Percentiles rank a stretch among this genome's conserved stretches.
Conservation (phyloP, 2,888 invertebrate species). For the Vanessa cardui region DNA sequence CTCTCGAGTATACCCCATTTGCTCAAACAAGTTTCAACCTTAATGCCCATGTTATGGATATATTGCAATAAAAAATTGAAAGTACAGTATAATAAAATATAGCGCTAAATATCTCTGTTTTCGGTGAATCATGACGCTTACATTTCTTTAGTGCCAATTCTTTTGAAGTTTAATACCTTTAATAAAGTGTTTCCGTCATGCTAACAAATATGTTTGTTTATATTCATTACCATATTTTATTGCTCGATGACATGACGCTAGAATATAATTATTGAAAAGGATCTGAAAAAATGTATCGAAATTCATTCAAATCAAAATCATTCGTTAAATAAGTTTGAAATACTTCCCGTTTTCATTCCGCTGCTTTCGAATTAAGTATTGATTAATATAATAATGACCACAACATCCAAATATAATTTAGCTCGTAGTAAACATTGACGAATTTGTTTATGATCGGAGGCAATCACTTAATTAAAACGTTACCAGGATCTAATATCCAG, state of each 20-base stretch:
- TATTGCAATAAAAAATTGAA: too few species aligned
- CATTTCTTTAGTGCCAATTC: not conserved
- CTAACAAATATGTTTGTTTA: not conserved
- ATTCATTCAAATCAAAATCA: conserved; percentile 6
- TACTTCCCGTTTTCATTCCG: conserved; percentile 12
- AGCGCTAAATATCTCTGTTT: not conserved
- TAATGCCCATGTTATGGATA: not conserved
- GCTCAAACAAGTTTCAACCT: not conserved
- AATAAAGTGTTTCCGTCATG: not conserved
- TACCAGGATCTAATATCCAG: conserved; percentile 54
- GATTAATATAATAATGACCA: conserved; percentile 28
- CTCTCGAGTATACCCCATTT: not conserved
- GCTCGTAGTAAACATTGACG: conserved; percentile 32
- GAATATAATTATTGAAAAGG: conserved; percentile 6
- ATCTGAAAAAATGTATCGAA: too few species aligned
- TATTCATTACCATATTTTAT: conserved; percentile 13
- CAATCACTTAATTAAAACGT: conserved; percentile 54
- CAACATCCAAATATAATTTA: conserved; percentile 35
- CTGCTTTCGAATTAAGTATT: conserved; percentile 14
- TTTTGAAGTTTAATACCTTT: conserved; percentile 7
- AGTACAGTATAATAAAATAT: not conserved
- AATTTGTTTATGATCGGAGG: conserved; percentile 40
- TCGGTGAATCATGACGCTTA: not conserved
- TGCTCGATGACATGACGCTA: conserved; percentile 18
- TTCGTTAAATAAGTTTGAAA: conserved; percentile 13